Evolutionary conservation across 1,140 invertebrate species (phyloP).

Genomic region (Cheumatopsyche charites): DNA sequence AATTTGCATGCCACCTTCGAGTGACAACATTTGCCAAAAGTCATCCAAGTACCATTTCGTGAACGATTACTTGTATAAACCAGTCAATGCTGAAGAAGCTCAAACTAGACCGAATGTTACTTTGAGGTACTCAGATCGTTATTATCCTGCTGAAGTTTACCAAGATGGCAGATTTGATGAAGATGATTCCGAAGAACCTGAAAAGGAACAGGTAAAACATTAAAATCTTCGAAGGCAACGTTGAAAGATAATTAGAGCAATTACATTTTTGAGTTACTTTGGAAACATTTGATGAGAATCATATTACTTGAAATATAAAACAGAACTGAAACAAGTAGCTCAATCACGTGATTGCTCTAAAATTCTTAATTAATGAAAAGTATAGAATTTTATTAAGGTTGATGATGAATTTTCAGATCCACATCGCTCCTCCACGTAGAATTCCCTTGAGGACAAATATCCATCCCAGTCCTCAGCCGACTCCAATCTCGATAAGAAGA

Average conservation of each 20-base stretch:
- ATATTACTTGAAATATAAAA: too few species aligned
- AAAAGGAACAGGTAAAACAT: constrained; percentile 36
- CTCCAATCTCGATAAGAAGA: constrained; percentile 49
- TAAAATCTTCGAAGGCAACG: background rate
- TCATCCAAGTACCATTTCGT: constrained; percentile 91
- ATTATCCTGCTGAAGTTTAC: constrained; percentile 77
- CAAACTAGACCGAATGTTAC: constrained; percentile 81
- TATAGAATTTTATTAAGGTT: too few species aligned
- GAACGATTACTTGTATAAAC: constrained; percentile 91
- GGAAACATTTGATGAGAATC: background rate
- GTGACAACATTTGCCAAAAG: constrained; percentile 88
- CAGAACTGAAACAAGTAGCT: too few species aligned
- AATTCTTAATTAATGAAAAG: too few species aligned
- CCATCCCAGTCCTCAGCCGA: constrained; percentile 51
- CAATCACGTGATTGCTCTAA: too few species aligned
- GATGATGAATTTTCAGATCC: constrained; percentile 48
- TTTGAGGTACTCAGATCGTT: constrained; percentile 84
- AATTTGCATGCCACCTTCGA: constrained; percentile 89
- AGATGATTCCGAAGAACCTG: constrained; percentile 55
- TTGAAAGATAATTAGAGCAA: background rate
- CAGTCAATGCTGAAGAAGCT: constrained; percentile 81
- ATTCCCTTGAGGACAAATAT: constrained; percentile 41
- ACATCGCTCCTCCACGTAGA: constrained; percentile 52
- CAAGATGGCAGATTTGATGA: constrained; percentile 70
- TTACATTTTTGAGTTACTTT: background rate